A percentile compares a stretch with the other conserved stretches of the same genome.
These are phyloP conservation scores for Temnothorax unifasciatus DNA, from an alignment of 2,888 invertebrate species.

Conservation along the genomic window DNA sequence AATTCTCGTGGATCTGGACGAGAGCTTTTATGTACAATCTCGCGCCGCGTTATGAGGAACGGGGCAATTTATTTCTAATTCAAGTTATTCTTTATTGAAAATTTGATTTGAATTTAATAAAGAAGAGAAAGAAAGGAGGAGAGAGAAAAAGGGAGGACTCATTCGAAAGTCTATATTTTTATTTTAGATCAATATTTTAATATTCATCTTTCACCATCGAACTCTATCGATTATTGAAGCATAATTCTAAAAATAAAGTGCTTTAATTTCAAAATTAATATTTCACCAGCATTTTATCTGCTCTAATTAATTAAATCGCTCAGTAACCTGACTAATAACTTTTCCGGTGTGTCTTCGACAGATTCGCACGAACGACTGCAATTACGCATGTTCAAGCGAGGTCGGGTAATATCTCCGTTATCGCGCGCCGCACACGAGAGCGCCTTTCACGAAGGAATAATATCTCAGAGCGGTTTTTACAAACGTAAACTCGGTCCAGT, in stretches of 20 bases:
- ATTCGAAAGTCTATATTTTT: not conserved
- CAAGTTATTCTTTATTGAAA: too few relatives aligned
- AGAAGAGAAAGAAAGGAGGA: not conserved
- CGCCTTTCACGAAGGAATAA: slow-evolving; percentile 69
- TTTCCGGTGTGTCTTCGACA: slow-evolving; percentile 3
- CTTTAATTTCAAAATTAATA: not conserved
- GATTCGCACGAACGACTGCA: slow-evolving; percentile 15
- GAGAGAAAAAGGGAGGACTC: too few relatives aligned
- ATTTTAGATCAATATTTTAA: not conserved
- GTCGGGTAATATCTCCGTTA: slow-evolving; percentile 68
- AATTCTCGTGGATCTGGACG: not conserved
- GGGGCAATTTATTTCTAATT: not conserved
- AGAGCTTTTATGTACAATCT: not conserved
- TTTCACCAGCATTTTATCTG: not conserved
- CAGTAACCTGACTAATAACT: not conserved
- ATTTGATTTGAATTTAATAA: not conserved
- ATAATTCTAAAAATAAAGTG: not conserved
- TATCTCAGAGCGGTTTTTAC: slow-evolving; percentile 35
- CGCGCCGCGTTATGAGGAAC: not conserved
- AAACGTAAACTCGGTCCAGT: slow-evolving; percentile 24
- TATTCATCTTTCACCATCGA: not conserved
- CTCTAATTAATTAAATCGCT: not conserved
- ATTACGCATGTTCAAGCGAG: slow-evolving; percentile 9
- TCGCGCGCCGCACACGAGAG: slow-evolving; percentile 57
- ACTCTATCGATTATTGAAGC: not conserved